Evolutionary conservation across 2,113 vertebrate species (phyloP).

Genomic region (Bathybates hornii): DNA sequence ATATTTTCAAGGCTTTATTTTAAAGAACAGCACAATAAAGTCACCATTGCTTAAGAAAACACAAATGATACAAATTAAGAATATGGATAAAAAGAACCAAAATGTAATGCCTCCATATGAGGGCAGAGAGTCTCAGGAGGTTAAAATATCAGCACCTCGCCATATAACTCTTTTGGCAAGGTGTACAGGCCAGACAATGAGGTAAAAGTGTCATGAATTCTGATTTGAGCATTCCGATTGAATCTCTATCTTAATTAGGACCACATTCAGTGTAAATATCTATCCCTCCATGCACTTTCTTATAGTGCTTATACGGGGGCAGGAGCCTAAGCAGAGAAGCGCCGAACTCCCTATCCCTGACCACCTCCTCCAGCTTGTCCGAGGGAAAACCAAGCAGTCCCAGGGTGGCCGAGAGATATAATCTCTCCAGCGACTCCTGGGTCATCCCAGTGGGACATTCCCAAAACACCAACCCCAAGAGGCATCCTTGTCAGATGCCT

Average conservation of each 20-base stretch:
- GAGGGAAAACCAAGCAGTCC: background rate
- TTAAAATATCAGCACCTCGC: background rate
- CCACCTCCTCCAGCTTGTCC: background rate
- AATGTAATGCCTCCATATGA: background rate
- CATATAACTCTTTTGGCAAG: background rate
- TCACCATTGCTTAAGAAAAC: background rate
- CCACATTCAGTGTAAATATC: background rate
- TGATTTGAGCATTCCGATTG: background rate
- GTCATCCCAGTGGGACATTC: background rate
- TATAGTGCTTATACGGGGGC: background rate
- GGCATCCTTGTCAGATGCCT: background rate
- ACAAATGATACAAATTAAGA: background rate
- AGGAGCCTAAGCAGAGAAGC: background rate
- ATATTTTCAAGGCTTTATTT: background rate
- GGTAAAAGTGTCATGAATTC: background rate
- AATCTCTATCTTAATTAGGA: background rate
- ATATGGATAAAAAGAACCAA: background rate
- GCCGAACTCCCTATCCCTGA: background rate
- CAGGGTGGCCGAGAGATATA: background rate
- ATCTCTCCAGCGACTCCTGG: background rate
- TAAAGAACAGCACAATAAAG: background rate
- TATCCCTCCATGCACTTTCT: background rate
- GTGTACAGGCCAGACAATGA: background rate
- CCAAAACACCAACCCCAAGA: background rate
- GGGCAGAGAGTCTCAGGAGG: background rate